Conservation (phyloP, 2,888 invertebrate genomes). For the Coelopa pilipes region DNA sequence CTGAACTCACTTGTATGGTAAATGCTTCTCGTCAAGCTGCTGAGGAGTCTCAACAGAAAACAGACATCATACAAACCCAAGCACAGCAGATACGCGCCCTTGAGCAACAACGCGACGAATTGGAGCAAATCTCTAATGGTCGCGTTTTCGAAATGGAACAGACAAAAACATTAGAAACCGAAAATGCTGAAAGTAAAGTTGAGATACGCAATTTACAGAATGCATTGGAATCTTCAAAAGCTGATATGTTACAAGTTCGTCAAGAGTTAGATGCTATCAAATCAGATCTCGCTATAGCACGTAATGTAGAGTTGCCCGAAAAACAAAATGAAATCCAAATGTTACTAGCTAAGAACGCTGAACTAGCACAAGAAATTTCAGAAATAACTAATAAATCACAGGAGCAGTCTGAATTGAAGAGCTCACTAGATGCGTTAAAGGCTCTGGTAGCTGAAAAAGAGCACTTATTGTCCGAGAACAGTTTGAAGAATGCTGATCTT, state of each 20-base stretch:
- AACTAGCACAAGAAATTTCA: conserved; percentile 53
- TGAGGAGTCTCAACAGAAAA: conserved; percentile 59
- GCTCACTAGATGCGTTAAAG: conserved; percentile 48
- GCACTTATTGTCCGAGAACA: conserved; percentile 51
- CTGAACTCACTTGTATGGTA: conserved; percentile 58
- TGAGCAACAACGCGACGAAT: conserved; percentile 63
- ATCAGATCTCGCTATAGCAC: conserved; percentile 51
- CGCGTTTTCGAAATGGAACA: conserved; percentile 63
- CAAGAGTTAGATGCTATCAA: conserved; percentile 52
- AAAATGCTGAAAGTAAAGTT: conserved; percentile 59
- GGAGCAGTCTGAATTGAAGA: conserved; percentile 56
- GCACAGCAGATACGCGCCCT: conserved; percentile 57
- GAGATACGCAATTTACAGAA: conserved; percentile 63
- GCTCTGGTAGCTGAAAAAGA: conserved; percentile 54
- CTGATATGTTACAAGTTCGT: conserved; percentile 54
- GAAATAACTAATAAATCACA: conserved; percentile 51
- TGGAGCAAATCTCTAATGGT: conserved; percentile 59
- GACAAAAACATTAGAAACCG: conserved; percentile 58
- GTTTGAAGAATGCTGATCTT: conserved; percentile 43
- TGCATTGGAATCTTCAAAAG: conserved; percentile 62
- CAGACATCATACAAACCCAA: conserved; percentile 58
- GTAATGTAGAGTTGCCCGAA: conserved; percentile 54
- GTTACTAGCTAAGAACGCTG: conserved; percentile 51
- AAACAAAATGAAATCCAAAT: conserved; percentile 51
- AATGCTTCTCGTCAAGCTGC: conserved; percentile 56